Evolutionary conservation across 2,113 vertebrate species (phyloP).

Genomic region (Tringa solitaria): DNA sequence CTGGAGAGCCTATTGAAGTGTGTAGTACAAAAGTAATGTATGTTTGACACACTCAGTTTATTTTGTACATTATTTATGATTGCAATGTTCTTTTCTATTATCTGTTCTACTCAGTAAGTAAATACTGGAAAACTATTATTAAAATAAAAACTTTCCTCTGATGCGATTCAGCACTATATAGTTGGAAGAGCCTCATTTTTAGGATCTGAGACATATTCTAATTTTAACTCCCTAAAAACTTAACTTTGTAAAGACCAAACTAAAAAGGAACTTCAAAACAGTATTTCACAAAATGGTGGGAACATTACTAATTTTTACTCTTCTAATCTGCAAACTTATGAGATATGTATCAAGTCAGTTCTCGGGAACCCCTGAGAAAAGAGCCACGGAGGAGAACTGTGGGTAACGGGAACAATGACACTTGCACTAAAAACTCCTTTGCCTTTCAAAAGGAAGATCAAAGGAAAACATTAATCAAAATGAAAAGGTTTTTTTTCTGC

Average conservation of each 20-base stretch:
- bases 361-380: not conserved
- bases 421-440: not conserved
- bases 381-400: not conserved
- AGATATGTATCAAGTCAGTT: not conserved
- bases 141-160: not conserved
- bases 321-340: not conserved
- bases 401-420: not conserved
- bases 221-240: not conserved
- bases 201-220: not conserved
- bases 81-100: not conserved
- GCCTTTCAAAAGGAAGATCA: constrained; percentile 23
- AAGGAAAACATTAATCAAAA: constrained; percentile 33
- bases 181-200: not conserved
- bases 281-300: not conserved
- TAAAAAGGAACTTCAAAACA: not conserved
- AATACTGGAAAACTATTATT: not conserved
- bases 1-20: not conserved
- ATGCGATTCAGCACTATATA: not conserved
- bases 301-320: not conserved
- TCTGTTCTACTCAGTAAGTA: not conserved
- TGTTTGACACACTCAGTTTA: not conserved
- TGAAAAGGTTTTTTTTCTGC: not conserved
- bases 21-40: not conserved
- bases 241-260: not conserved
- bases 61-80: not conserved